Base-by-base conservation (phyloP, 2,797 vertebrate genomes). In the Fundulus diaphanus region DNA sequence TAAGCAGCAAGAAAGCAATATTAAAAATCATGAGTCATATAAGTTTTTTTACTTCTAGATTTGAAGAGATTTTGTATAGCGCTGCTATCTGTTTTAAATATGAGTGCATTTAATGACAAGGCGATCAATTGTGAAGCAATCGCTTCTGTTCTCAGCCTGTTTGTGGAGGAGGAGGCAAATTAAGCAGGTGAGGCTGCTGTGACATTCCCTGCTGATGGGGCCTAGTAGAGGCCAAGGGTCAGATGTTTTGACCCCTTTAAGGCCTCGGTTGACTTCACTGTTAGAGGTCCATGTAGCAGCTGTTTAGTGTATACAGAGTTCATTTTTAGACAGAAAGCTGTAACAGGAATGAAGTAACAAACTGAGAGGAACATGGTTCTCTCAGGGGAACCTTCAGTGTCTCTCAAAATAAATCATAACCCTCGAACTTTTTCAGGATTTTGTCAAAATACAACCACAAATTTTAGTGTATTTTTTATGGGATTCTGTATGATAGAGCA, bases 181-280 rank as follows among this genome's bases (percentile, higher is more conserved):
- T 65, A 69, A 56, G 24, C 35, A 77, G 70, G 49, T 82, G n/a
- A 73, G 68, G 68, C 51, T 73, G 15, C 16, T 61, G 15, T 33
- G 4, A 66, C 37, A 59, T 35, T 20, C 74, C 78, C 78, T 78
- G 77, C 29, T 78, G 73, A 71, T 83, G 73, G 57, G 35, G 51
- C 37, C 65, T 70, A 40, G 71, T 52, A 72, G 18, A 73, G 65
- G 18, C 16, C 29, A 76, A 61, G 33, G 46, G 69, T 75, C 70
- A 72, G 70, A 20, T 72, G 37, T 49, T 51, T 6, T 84, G 29
- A 85, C 70, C 79, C 75, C 74, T 74, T 77, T 57, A 46, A 27
- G 57, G 77, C 44, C 46, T 72, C 16, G 48, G 54, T 68, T 74
- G 52, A 74, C 68, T 69, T 83, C 40, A 75, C 65, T 61, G 37